Base-by-base conservation (phyloP, 2,888 invertebrate species). In the Embidobia sp. region DNA sequence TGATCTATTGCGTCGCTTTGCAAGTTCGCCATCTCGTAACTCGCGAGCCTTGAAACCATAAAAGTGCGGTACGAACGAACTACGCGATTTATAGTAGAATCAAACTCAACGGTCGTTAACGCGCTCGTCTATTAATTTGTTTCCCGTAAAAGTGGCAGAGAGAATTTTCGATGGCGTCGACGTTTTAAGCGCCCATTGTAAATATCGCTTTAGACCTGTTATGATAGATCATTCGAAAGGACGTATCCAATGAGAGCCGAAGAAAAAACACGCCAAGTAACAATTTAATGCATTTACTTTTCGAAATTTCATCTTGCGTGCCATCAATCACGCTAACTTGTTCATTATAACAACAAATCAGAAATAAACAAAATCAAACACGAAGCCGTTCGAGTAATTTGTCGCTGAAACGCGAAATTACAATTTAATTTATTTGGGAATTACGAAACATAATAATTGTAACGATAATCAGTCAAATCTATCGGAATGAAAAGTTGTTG, bases 71-170 rank as follows among this genome's bases (percentile, higher is more conserved):
- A 84, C 80, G 77, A 83, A 84, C 80, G 79, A 80, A 82, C 79
- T 75, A 55, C 61, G 77, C 79, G 82, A 84, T 84, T 85, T 84
- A 84, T 82, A 80, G 80, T 77, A 55, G 79, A 83, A 84, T 85
- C 82, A 84, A 85, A 83, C 82, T 83, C 78, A 70, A 78, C 80
- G 81, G 84, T 83, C 82, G 83, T 84, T 84, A 84, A 80, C 80
- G 79, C 76, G 78, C 79, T 82, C 82, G 79, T 82, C 81, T 80
- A 85, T 83, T 83, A 83, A 85, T 85, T 81, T 83, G 80, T 81
- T 83, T 78, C 57, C 73, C 70, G 55, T 64, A 48, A 73, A 72
- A 63, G 49, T 57, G 66, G 63, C 44, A 44, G 61, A 46, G 67
- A 46, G 49, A 61, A 63, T 72, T 73, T 67, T 69, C 61, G 67